Base-by-base conservation (phyloP, 2,888 invertebrate genomes). In the Scrobipalpa costella region DNA sequence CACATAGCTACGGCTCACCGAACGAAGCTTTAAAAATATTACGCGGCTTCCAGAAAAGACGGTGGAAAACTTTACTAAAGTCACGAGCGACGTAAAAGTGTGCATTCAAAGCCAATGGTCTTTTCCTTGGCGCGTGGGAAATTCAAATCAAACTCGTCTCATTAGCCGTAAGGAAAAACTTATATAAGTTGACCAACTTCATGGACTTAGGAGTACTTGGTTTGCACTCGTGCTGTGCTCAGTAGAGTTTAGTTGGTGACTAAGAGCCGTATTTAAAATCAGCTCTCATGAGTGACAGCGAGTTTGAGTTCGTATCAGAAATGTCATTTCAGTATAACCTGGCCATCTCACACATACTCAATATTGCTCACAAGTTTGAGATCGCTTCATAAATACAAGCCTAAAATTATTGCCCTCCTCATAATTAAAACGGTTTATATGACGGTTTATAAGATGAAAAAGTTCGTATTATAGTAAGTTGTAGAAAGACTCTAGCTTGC, bases 81-180 rank as follows among this genome's bases (percentile, higher is more conserved):
- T 17, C 52, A 44, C 40, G 47, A 50, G 62, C 57, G 38, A 44
- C 44, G 57, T 36, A 40, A 38, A 38, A 21, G 36, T 40, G 47
- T 70, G 70, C 71, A 78, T 76, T 76, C 74, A 76, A 77, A 74
- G 78, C 72, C 70, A 76, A 72, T 72, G 72, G 76, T 76, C 77
- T 83, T 81, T 81, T 77, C 44, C 76, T 71, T 72, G 72, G 75
- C 71, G 79, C 79, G 78, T 74, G 69, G 80, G 76, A 83, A 85
- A 85, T 88, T 84, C 84, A 82, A 86, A 89, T 90, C 88, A 88
- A 90, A 88, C 88, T 88, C 88, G 84, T 85, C 87, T 90, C 89
- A 90, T 90, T 90, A 90, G 85, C 80, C 80, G 87, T 84, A 85
- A 84, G 85, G 88, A 87, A 88, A 89, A 90, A 90, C 89, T 90